phyloP scores from a whole-genome alignment of 2,113 vertebrate genomes.

The Origma solitaria region DNA sequence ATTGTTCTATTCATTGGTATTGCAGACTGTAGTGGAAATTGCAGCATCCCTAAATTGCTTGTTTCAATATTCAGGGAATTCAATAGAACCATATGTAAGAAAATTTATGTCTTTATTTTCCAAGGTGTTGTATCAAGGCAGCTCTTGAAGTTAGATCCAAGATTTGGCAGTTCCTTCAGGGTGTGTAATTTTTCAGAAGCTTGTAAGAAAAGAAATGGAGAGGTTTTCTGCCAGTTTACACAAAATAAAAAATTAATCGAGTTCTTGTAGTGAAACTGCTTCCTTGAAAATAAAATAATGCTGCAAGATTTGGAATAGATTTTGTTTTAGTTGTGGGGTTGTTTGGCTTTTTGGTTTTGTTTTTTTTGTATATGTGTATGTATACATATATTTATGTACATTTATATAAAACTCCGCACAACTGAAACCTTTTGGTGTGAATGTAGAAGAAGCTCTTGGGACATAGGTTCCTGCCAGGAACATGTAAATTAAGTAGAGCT shows the following conservation, averaged over 20 bases:
- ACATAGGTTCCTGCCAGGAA: neutral
- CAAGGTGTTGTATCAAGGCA: neutral
- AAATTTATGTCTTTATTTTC: neutral
- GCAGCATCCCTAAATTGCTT: neutral
- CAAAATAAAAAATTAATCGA: neutral
- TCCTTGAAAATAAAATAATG: neutral
- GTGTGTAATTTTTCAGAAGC: neutral
- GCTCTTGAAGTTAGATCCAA: neutral
- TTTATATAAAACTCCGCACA: neutral
- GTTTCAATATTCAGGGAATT: neutral
- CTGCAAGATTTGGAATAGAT: neutral
- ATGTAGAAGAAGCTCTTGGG: neutral
- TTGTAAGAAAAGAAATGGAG: neutral
- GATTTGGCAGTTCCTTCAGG: neutral
- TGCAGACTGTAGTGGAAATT: neutral
- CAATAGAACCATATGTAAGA: neutral
- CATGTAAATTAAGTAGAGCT: neutral
- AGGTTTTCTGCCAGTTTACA: neutral
- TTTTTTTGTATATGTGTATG: neutral
- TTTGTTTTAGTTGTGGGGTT: neutral
- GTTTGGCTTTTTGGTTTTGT: too few relatives aligned
- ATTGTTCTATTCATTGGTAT: neutral
- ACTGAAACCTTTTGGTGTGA: neutral
- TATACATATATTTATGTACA: neutral
- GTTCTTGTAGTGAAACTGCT: neutral